Percentiles rank a stretch among this genome's conserved stretches.
These are phyloP conservation scores for Buteo buteo DNA, from an alignment of 2,113 vertebrate genomes.

Conservation along the genomic window DNA sequence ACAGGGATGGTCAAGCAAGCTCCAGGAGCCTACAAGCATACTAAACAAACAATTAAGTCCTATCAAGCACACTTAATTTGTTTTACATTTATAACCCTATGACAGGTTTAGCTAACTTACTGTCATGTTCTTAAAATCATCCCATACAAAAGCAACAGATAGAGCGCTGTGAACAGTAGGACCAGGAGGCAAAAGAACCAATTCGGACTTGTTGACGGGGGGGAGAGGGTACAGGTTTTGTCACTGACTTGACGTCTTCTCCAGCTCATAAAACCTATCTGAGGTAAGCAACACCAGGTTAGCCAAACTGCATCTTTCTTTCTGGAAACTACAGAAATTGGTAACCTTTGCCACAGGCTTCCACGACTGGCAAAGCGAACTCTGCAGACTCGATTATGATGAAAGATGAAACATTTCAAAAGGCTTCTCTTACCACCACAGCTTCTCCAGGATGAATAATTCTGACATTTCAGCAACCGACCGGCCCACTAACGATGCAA, in stretches of 20 bases:
- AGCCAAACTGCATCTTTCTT: not conserved
- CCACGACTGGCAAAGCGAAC: not conserved
- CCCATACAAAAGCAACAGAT: not conserved
- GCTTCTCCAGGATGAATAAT: not conserved
- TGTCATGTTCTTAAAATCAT: not conserved
- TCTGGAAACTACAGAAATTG: not conserved
- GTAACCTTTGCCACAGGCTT: not conserved
- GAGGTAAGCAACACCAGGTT: not conserved
- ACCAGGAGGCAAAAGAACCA: accelerated
- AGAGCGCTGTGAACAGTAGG: not conserved
- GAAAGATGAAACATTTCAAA: not conserved
- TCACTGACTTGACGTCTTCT: not conserved
- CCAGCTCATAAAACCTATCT: not conserved
- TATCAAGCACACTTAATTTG: not conserved
- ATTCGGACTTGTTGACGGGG: accelerated
- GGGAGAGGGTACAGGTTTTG: not conserved
- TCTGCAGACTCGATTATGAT: not conserved
- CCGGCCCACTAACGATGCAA: no score
- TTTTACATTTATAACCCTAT: not conserved
- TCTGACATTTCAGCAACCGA: not conserved
- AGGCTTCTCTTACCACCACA: not conserved
- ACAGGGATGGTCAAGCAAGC: not conserved
- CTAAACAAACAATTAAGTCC: not conserved
- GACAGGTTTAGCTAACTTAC: not conserved
- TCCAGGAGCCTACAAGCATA: not conserved